Base-by-base conservation (phyloP, 1,140 invertebrate genomes). In the Chelonus insularis region DNA sequence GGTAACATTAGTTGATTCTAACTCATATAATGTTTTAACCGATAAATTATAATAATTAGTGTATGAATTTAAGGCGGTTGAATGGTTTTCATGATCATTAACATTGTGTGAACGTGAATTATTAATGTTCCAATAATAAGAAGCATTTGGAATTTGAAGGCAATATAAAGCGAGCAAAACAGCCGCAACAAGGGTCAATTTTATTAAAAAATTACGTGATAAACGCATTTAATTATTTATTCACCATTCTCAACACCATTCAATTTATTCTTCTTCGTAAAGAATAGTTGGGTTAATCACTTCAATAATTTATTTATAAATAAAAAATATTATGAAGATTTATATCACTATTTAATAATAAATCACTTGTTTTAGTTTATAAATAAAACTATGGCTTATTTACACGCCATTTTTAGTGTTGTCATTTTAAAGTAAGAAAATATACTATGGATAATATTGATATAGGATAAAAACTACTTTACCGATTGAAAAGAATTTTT, bases 201-300 rank as follows among this genome's bases (percentile, higher is more conserved):
- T 76, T 8, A 80, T 25, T 5, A 78, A 32, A 57, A 72, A 65
- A 60, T 74, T 76, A 64, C 72, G 71, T 80, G 77, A 69, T 54
- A 74, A 66, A 68, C 72, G 72, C 78, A 80, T 80, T 77, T 79
- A 78, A 75, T 14, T 66, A 64, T 41, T 60, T 60, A 47, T 64
- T 64, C 62, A 36, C 45, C 62, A 63, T 63, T 55, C 4, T 58
- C 34, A 25, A 18, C n/a, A n/a, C n/a, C n/a, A n/a, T n/a, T 39
- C 9, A 12, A 5, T 3, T 12, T 4, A 39, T 39, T 39, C 37
- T 12, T 39, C 14, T 39, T 39, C n/a, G 2, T 39, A 11, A 12
- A 39, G 9, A n/a, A 4, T 39, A 2, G n/a, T 4, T 4, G 14
- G 4, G 14, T 39, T 11, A 11, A 5, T 39, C 11, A 11, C 11